Conservation (phyloP, 1,140 invertebrate species). For the Musca vetustissima region DNA sequence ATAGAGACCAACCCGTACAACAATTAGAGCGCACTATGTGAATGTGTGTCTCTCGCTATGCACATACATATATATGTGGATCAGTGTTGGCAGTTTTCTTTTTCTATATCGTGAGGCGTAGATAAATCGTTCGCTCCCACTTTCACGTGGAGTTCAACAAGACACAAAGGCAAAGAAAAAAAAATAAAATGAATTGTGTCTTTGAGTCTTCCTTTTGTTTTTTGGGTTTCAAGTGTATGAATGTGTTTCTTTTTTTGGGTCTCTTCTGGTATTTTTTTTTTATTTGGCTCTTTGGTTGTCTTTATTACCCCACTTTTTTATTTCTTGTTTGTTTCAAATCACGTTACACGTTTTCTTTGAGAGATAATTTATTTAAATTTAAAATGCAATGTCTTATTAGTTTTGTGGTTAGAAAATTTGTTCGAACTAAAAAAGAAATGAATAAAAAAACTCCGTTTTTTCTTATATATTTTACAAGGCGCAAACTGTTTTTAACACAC, state of each 20-base stretch:
- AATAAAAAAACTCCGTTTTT: constrained; percentile 20
- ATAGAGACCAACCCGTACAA: no score
- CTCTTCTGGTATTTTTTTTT: no score
- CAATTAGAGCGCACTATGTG: not conserved
- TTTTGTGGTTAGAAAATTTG: constrained; percentile 6
- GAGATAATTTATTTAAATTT: no score
- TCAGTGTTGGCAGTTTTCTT: constrained; percentile 6
- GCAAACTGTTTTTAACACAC: constrained; percentile 20
- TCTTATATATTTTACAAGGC: constrained; percentile 7
- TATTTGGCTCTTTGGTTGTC: no score
- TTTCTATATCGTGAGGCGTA: constrained; percentile 24
- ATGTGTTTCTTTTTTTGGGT: no score
- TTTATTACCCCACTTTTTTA: not conserved
- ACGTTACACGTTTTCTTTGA: no score
- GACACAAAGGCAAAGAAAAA: no score
- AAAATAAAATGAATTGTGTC: no score
- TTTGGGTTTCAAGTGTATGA: no score
- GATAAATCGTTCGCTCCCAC: constrained; percentile 11
- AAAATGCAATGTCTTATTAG: constrained; percentile 1
- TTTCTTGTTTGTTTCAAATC: not conserved
- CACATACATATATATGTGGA: not conserved
- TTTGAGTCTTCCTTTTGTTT: no score
- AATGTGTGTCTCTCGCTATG: not conserved
- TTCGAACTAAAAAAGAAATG: constrained; percentile 14
- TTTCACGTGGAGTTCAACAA: constrained; percentile 14